Percentiles rank a stretch among this genome's conserved stretches.
Conservation (phyloP, 2,113 vertebrate genomes). For the Cinclus cinclus region DNA sequence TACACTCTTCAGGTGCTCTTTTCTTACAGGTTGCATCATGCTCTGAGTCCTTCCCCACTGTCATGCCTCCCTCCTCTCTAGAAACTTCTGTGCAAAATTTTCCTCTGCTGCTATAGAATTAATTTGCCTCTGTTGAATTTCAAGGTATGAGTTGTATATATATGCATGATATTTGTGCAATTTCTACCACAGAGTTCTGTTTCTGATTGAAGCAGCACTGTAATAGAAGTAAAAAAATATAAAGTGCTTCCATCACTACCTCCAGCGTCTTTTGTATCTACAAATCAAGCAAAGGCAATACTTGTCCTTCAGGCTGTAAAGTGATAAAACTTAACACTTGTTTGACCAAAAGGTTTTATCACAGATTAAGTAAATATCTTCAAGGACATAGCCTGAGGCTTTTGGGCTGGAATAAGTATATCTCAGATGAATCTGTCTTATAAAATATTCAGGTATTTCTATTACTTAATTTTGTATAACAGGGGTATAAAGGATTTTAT, state of each 20-base stretch:
- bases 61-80: not conserved
- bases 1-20: not conserved
- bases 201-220: not conserved
- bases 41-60: not conserved
- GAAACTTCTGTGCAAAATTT: not conserved
- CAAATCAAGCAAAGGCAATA: not conserved
- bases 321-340: not conserved
- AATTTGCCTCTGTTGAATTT: not conserved
- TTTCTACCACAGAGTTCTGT: not conserved
- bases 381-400: not conserved
- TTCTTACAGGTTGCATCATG: no score
- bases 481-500: not conserved
- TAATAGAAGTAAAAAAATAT: not conserved
- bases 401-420: not conserved
- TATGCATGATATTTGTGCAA: not conserved
- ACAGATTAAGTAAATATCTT: not conserved
- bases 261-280: not conserved
- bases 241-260: not conserved
- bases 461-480: not conserved
- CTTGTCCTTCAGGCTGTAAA: not conserved
- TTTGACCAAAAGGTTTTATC: not conserved
- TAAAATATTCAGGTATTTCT: not conserved
- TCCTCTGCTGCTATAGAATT: not conserved
- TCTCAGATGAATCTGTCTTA: not conserved
- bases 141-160: not conserved